Base-by-base conservation (phyloP, 2,113 vertebrate species). In the Sylvilagus bachmani region DNA sequence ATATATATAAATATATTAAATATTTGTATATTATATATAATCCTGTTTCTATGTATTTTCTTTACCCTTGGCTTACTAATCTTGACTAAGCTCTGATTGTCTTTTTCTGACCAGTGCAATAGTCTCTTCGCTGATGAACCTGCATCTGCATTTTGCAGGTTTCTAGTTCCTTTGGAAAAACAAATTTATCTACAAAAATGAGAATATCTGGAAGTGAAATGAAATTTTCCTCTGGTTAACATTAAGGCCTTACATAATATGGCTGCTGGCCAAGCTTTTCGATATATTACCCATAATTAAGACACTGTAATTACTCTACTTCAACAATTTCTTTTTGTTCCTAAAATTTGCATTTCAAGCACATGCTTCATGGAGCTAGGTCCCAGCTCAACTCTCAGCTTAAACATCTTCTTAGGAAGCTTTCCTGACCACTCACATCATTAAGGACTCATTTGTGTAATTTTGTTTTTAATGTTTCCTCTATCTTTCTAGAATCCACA, bases 161-260 rank as follows among this genome's bases (percentile, higher is more conserved):
- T 44, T 94, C 66, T 33, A 90, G 38, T 38, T 79, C 31, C 70
- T 89, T 86, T 5, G 22, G 69, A 38, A 81, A 79, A 14, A 17
- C 80, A 78, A 82, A 10, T 55, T 89, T 24, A 64, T 77, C 61
- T 86, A 81, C 31, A 80, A 71, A 92, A 82, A 92, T 61, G 1
- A 8, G 44, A 78, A 78, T 75, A 73, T 70, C 6, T 77, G 38
- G 67, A 81, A 95, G 53, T 36, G 49, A 22, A 84, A 86, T 61
- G 8, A 44, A 89, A 22, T 66, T 89, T 82, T 70, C 31, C 62
- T 70, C n/a, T 21, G 4, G 58, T 38, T 55, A 55, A 93, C 22
- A 78, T 89, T 53, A 96, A n/a, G 16, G 13, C 5, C 49, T 9
- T 71, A 33, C 3, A 25, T 73, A 82, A 33, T n/a, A 81, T 61